phyloP scores from a whole-genome alignment of 2,797 vertebrate genomes.

The Hydrophis major region DNA sequence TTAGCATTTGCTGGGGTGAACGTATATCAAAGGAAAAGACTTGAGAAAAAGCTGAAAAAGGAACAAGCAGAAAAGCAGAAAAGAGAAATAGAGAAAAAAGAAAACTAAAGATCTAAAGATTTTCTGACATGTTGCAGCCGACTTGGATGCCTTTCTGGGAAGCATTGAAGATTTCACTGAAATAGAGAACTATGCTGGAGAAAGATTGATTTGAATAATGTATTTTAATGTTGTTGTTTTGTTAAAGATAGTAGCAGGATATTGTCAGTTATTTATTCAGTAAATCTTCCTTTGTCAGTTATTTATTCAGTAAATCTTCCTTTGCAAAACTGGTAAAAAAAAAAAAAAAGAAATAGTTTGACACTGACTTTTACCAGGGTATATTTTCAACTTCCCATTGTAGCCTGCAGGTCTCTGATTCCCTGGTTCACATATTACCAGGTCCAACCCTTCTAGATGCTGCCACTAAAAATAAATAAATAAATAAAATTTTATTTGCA shows the following conservation, averaged over 20 bases:
- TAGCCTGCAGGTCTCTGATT: neutral
- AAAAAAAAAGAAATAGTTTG: neutral
- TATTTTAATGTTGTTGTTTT: neutral
- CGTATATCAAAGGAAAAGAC: conserved; percentile 84
- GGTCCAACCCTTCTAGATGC: neutral
- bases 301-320: conserved; percentile 52
- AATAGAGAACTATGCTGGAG: conserved; percentile 29
- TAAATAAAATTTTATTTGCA: neutral
- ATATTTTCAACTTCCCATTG: neutral
- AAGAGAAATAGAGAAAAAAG: conserved; percentile 75
- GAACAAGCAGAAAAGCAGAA: conserved; percentile 68
- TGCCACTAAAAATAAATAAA: neutral
- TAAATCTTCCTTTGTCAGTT: neutral
- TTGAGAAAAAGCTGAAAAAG: conserved; percentile 75
- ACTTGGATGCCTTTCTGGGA: conserved; percentile 39
- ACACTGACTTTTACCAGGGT: neutral
- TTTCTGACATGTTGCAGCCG: conserved; percentile 32
- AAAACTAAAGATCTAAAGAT: conserved; percentile 69
- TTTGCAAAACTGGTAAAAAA: conserved; percentile 45
- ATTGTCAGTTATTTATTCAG: neutral
- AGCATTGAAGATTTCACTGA: conserved; percentile 28
- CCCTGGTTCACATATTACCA: neutral
- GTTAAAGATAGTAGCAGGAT: conserved; percentile 19
- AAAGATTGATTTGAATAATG: conserved; percentile 5
- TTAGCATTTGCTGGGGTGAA: conserved; percentile 87